Percentiles rank a stretch among this genome's conserved stretches.
These are phyloP conservation scores for Zoanthus sansibaricus DNA, from an alignment of 92 coral and sea anemone species.

Conservation along the genomic window DNA sequence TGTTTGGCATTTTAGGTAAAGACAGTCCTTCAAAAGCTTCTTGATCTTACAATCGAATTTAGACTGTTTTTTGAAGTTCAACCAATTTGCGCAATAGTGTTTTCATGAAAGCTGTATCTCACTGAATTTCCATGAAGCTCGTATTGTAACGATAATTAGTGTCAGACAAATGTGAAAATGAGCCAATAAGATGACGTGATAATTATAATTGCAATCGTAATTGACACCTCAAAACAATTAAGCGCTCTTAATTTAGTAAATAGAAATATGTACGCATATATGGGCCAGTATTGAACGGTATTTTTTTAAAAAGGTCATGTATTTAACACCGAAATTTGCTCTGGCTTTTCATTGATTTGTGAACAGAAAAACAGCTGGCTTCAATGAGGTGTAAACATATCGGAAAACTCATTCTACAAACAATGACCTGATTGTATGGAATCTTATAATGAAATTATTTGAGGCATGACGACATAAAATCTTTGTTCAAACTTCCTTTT, in stretches of 20 bases:
- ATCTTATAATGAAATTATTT: too few species aligned
- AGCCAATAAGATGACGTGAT: constrained; percentile 58
- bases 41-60: background rate
- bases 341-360: background rate
- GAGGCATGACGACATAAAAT: too few species aligned
- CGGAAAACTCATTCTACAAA: too few species aligned
- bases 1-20: constrained; percentile 78
- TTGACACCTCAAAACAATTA: constrained; percentile 4
- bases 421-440: too few species aligned
- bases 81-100: background rate
- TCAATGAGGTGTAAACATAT: too few species aligned
- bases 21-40: background rate
- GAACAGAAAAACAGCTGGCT: background rate
- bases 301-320: background rate
- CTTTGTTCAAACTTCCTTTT: too few species aligned
- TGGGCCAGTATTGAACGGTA: background rate
- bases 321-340: background rate
- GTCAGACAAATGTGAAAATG: constrained; percentile 59
- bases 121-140: background rate
- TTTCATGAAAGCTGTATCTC: background rate
- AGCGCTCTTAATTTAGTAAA: background rate
- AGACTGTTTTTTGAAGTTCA: background rate
- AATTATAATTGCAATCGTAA: constrained; percentile 29
- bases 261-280: background rate
- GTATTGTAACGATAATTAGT: constrained; percentile 39